These are phyloP conservation scores for Centropristis striata DNA, from an alignment of 2,113 vertebrate species.

Conservation along the genomic window DNA sequence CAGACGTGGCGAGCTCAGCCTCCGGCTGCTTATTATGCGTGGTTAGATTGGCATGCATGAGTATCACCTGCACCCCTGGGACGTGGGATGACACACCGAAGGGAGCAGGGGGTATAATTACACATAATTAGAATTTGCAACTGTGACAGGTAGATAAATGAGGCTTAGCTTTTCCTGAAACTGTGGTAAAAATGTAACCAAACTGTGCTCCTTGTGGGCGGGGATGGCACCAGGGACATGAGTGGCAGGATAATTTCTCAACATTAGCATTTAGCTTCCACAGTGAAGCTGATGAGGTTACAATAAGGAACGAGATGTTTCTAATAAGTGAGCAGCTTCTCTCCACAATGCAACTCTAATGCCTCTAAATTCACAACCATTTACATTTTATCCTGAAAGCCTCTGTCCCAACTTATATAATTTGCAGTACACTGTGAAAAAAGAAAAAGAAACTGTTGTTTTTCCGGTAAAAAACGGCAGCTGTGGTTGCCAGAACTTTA, in stretches of 20 bases:
- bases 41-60: neutral
- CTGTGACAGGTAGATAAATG: constrained; percentile 20
- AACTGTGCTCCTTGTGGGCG: neutral
- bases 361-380: too few relatives aligned
- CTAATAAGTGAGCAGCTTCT: neutral
- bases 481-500: too few relatives aligned
- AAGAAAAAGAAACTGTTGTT: too few relatives aligned
- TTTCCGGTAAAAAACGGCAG: too few relatives aligned
- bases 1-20: neutral
- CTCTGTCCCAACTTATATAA: neutral
- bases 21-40: constrained; percentile 26
- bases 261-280: constrained; percentile 1
- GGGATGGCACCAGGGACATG: neutral
- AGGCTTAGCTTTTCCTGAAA: neutral
- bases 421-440: too few relatives aligned
- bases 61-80: constrained; percentile 46
- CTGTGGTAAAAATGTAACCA: neutral
- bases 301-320: neutral
- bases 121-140: constrained; percentile 40
- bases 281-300: neutral
- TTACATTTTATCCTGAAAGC: neutral
- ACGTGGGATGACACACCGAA: constrained; percentile 25
- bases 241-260: constrained; percentile 7
- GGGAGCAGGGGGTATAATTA: constrained; percentile 35
- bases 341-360: too few relatives aligned